A percentile compares a stretch with the other conserved stretches of the same genome.
Evolutionary conservation across 2,797 vertebrate species (phyloP).

Genomic region (Lacerta agilis): DNA sequence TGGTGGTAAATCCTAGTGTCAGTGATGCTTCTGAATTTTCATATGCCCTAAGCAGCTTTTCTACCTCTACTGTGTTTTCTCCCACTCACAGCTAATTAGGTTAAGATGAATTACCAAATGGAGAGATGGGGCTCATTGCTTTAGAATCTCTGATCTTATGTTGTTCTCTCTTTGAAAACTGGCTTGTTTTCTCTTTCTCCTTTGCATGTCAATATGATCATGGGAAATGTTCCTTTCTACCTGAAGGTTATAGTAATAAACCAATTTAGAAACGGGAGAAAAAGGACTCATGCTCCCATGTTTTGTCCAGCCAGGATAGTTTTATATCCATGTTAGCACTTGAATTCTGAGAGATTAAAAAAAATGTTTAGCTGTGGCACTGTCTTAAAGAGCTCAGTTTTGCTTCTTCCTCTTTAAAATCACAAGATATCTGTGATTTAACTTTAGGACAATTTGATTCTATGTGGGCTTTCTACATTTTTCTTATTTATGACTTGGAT

Average conservation of each 20-base stretch:
- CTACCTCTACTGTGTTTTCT: neutral
- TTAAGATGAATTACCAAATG: constrained; percentile 9
- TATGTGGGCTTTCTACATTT: neutral
- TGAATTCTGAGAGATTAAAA: constrained; percentile 5
- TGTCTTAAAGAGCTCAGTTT: constrained; percentile 20
- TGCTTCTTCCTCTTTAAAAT: neutral
- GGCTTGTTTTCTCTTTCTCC: neutral
- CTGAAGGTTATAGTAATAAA: constrained; percentile 37
- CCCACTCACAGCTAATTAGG: neutral
- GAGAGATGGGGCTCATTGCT: neutral
- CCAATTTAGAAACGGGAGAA: constrained; percentile 22
- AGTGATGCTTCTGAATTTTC: constrained; percentile 7
- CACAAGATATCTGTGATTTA: neutral
- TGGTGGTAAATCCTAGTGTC: fast-evolving
- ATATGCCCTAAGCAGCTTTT: constrained; percentile 4
- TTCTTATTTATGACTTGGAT: constrained; percentile 17
- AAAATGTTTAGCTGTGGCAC: neutral
- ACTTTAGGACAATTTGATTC: neutral
- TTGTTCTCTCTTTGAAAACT: constrained; percentile 1
- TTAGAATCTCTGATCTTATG: neutral
- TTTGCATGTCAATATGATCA: neutral
- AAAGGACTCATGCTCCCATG: constrained; percentile 37
- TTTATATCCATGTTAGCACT: constrained; percentile 26
- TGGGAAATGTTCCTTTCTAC: neutral
- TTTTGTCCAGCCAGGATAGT: constrained; percentile 35